Percentiles rank a stretch among this genome's conserved stretches.
phyloP scores from a whole-genome alignment of 2,113 vertebrate species.

The Caretta caretta region DNA sequence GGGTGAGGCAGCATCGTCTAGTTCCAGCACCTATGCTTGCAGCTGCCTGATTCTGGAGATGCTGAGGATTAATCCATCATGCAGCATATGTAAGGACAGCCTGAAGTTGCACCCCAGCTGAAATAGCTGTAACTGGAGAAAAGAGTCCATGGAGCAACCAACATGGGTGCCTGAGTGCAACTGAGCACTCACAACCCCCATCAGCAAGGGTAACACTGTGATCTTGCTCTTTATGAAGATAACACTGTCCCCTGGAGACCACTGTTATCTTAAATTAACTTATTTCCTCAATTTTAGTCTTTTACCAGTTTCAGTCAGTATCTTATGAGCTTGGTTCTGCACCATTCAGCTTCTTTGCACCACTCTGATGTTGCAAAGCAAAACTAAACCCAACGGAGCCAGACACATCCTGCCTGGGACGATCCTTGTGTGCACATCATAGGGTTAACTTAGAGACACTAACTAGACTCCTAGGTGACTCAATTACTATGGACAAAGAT shows the following conservation, averaged over 20 bases:
- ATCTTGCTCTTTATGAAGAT: not conserved
- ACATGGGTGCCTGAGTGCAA: not conserved
- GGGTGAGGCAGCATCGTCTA: no score
- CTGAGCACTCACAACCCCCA: not conserved
- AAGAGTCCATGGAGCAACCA: not conserved
- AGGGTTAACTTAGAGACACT: not conserved
- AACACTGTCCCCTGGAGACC: not conserved
- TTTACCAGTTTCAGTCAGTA: not conserved
- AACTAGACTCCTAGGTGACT: not conserved
- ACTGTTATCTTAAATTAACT: not conserved
- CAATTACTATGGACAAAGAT: not conserved
- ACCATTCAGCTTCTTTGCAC: not conserved
- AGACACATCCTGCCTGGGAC: not conserved
- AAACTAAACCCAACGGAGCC: not conserved
- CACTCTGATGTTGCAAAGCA: not conserved
- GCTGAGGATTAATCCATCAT: not conserved
- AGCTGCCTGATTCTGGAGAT: not conserved
- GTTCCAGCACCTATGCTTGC: no score
- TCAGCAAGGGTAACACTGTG: not conserved
- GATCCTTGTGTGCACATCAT: not conserved
- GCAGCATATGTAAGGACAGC: not conserved
- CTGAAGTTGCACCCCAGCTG: not conserved
- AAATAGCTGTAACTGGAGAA: not conserved
- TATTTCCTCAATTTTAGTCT: not conserved
- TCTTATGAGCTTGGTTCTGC: rapidly evolving